Percentiles rank a stretch among this genome's conserved stretches.
Evolutionary conservation across 2,888 invertebrate species (phyloP).

Genomic region (Choristoneura rosaceana): DNA sequence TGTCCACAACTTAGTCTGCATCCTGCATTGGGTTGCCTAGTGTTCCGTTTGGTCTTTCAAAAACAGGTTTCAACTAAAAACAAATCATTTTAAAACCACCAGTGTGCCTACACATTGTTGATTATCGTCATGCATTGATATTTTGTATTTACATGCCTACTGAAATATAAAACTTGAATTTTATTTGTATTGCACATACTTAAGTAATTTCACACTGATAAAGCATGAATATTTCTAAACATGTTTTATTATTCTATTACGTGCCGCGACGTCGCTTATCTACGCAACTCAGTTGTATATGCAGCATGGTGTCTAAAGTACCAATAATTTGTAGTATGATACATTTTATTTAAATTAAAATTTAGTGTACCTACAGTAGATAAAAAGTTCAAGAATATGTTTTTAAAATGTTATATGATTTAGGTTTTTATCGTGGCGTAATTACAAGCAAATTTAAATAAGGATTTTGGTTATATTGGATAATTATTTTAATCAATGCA

Average conservation of each 20-base stretch:
- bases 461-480: too few species aligned
- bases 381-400: too few species aligned
- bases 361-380: not conserved
- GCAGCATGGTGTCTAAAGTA: not conserved
- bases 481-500: too few species aligned
- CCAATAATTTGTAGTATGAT: not conserved
- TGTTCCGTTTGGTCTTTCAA: too few species aligned
- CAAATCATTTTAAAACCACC: too few species aligned
- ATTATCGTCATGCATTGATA: not conserved
- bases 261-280: not conserved
- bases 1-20: too few species aligned
- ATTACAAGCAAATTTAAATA: too few species aligned
- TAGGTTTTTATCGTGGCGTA: too few species aligned
- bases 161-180: not conserved
- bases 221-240: constrained; percentile 22
- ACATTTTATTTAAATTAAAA: not conserved
- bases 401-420: too few species aligned
- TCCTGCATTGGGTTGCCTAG: too few species aligned
- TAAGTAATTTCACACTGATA: constrained; percentile 18
- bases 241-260: constrained; percentile 1
- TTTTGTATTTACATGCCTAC: not conserved
- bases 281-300: not conserved
- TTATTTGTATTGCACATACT: constrained; percentile 2
- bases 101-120: not conserved
- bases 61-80: too few species aligned